Percentiles rank a stretch among this genome's conserved stretches.
These are phyloP conservation scores for Plecotus auritus DNA, from an alignment of 2,113 vertebrate species.

Conservation along the genomic window DNA sequence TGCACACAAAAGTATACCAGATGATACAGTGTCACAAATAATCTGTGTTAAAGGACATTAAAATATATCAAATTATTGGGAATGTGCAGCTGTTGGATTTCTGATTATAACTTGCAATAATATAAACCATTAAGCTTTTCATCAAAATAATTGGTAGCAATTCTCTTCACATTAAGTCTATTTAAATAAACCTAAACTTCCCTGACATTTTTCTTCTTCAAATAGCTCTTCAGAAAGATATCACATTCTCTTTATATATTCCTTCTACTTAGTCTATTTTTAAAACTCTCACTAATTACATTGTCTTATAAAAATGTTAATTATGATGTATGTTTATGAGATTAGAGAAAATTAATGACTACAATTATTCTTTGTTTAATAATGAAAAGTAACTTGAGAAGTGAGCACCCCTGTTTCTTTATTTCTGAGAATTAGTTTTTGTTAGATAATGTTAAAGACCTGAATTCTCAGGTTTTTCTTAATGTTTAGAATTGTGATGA, in stretches of 20 bases:
- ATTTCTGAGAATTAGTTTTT: slow-evolving; percentile 20
- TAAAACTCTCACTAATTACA: slow-evolving; percentile 50
- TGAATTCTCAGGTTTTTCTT: slow-evolving; percentile 24
- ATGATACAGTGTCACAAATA: not conserved
- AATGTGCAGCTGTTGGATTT: not conserved
- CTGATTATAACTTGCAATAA: not conserved
- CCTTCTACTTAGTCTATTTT: slow-evolving; percentile 45
- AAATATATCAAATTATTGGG: not conserved
- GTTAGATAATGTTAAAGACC: not conserved
- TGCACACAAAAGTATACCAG: not conserved
- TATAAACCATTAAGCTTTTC: slow-evolving; percentile 33
- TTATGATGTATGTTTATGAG: slow-evolving; percentile 25
- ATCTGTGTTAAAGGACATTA: not conserved
- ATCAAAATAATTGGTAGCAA: not conserved
- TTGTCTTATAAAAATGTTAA: slow-evolving; percentile 45
- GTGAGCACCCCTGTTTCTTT: not conserved
- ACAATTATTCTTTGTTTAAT: slow-evolving; percentile 26
- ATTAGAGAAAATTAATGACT: slow-evolving; percentile 47
- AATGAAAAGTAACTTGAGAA: slow-evolving; percentile 20
- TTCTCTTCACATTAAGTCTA: slow-evolving; percentile 40
- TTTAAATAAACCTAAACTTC: slow-evolving; percentile 55
- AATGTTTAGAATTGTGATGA: not conserved
- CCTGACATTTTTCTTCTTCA: slow-evolving; percentile 54
- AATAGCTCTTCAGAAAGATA: slow-evolving; percentile 58
- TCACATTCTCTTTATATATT: not conserved